These are phyloP conservation scores for Watsonalla cultraria DNA, from an alignment of 2,888 invertebrate species.

Conservation along the genomic window DNA sequence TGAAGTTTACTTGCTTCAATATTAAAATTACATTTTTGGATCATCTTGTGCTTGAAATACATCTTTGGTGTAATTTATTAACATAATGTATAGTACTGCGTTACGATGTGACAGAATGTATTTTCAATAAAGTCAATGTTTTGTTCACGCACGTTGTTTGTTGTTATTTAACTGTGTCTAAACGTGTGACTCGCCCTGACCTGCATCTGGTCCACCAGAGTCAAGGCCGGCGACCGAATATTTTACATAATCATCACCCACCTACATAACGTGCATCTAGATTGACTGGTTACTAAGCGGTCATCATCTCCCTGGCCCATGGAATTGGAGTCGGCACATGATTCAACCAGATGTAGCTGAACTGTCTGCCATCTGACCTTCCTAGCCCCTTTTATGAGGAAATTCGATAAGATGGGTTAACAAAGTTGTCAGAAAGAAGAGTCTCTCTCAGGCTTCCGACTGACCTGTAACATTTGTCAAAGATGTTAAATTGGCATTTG, in stretches of 20 bases:
- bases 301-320: background rate
- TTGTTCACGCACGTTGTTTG: background rate
- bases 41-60: background rate
- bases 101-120: background rate
- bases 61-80: background rate
- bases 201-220: slow-evolving; percentile 8
- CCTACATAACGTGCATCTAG: background rate
- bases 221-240: slow-evolving; percentile 22
- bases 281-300: background rate
- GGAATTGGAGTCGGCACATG: too few species aligned
- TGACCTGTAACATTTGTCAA: too few species aligned
- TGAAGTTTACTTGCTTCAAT: background rate
- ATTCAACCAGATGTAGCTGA: too few species aligned
- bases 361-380: too few species aligned
- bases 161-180: background rate
- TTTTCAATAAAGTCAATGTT: background rate
- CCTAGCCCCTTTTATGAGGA: too few species aligned
- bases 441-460: too few species aligned
- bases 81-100: background rate
- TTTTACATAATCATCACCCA: background rate
- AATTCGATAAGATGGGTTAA: too few species aligned
- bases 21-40: background rate
- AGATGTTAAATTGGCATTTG: too few species aligned
- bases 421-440: too few species aligned
- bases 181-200: slow-evolving; percentile 12